A percentile compares a stretch with the other conserved stretches of the same genome.
Evolutionary conservation across 2,113 vertebrate genomes (phyloP).

Genomic region (Lasiurus borealis): DNA sequence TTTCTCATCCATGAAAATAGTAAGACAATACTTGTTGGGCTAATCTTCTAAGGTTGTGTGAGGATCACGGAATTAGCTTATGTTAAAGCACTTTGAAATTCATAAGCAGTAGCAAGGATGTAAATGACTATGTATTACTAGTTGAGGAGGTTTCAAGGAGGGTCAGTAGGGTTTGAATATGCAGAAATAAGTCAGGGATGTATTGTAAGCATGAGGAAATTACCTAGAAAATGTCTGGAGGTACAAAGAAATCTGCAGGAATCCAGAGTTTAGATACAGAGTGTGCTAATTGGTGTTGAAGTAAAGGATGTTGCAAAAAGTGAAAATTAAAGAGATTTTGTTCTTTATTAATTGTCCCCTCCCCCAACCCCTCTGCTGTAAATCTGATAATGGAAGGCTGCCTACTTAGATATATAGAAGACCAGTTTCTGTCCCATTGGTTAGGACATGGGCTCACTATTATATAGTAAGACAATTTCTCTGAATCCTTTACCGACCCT

Average conservation of each 20-base stretch:
- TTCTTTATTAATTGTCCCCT: neutral
- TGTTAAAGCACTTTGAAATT: neutral
- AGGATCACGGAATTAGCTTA: neutral
- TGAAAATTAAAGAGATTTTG: neutral
- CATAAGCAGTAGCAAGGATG: neutral
- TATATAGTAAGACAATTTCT: conserved; percentile 63
- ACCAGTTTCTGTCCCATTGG: neutral
- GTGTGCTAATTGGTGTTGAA: neutral
- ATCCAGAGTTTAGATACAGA: neutral
- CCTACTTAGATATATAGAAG: neutral
- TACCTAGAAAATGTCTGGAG: neutral
- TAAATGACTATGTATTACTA: neutral
- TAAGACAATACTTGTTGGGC: neutral
- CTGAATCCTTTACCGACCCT: conserved; percentile 48
- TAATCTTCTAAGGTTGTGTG: neutral
- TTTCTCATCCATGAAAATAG: neutral
- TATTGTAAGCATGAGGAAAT: neutral
- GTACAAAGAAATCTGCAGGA: neutral
- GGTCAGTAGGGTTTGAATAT: neutral
- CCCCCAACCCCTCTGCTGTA: accelerated
- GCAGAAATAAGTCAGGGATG: neutral
- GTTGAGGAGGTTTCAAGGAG: neutral
- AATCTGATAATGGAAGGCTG: neutral
- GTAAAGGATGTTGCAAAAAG: neutral
- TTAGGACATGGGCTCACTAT: conserved; percentile 30